Percentiles rank a stretch among this genome's conserved stretches.
Evolutionary conservation across 2,888 invertebrate genomes (phyloP).

Genomic region (Mayetiola destructor): DNA sequence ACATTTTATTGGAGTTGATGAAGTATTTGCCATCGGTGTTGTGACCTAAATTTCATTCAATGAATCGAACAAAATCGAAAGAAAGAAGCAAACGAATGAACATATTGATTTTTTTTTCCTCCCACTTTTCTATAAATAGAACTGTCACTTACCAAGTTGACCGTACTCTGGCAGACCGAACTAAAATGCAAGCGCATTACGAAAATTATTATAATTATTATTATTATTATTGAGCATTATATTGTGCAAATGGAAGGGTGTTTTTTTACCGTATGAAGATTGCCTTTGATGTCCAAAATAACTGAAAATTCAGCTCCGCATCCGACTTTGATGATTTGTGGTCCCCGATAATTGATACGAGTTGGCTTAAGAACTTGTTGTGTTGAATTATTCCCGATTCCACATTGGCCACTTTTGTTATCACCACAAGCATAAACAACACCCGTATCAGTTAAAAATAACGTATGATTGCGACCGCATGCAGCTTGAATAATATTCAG

Average conservation of each 20-base stretch:
- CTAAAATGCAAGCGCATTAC: too few species aligned
- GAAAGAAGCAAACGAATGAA: background rate
- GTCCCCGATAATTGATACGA: slow-evolving; percentile 58
- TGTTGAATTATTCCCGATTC: slow-evolving; percentile 57
- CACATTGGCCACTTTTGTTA: slow-evolving; percentile 85
- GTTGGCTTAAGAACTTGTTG: slow-evolving; percentile 41
- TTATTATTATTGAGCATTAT: too few species aligned
- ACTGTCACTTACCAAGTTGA: slow-evolving; percentile 60
- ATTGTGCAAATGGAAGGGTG: too few species aligned
- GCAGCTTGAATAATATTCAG: slow-evolving; percentile 74
- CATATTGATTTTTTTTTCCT: background rate
- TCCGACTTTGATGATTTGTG: slow-evolving; percentile 75
- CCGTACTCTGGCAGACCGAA: slow-evolving; percentile 91
- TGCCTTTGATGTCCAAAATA: slow-evolving; percentile 77
- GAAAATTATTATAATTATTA: too few species aligned
- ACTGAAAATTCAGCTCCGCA: slow-evolving; percentile 89
- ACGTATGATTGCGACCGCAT: slow-evolving; percentile 72
- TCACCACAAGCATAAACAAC: slow-evolving; percentile 81
- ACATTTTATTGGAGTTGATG: slow-evolving; percentile 73
- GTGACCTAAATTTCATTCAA: too few species aligned
- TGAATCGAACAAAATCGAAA: too few species aligned
- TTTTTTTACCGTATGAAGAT: slow-evolving; percentile 72
- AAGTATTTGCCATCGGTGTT: slow-evolving; percentile 93
- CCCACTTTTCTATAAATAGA: too few species aligned
- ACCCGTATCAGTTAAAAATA: slow-evolving; percentile 76